These are phyloP conservation scores for Athalia cordata DNA, from an alignment of 2,888 invertebrate species.

Conservation along the genomic window DNA sequence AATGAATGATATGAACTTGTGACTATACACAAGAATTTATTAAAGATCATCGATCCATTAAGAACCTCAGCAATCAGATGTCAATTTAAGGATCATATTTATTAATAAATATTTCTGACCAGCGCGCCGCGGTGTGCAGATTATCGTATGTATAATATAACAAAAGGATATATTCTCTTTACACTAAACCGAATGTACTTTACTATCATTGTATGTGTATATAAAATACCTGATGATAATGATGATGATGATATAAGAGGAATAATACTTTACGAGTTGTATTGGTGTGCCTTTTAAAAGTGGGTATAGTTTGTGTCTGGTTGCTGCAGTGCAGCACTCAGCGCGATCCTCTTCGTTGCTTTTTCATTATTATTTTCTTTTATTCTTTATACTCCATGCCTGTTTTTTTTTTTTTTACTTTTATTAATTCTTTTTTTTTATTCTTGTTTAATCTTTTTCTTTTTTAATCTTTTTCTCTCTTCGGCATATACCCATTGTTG, in stretches of 20 bases:
- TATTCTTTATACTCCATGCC: conserved; percentile 53
- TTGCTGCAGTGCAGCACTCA: conserved; percentile 27
- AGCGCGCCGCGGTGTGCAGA: conserved; percentile 1
- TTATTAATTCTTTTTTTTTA: conserved; percentile 53
- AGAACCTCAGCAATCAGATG: conserved; percentile 52
- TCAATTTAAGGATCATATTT: conserved; percentile 47
- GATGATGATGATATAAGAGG: too few relatives aligned
- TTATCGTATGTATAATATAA: conserved; percentile 10
- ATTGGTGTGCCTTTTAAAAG: conserved; percentile 5
- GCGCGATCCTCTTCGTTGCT: conserved; percentile 47
- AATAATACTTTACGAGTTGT: too few relatives aligned
- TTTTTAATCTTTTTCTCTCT: conserved; percentile 49
- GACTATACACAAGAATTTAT: conserved; percentile 29
- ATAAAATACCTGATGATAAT: too few relatives aligned
- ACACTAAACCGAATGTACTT: too few relatives aligned
- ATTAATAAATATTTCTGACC: conserved; percentile 37
- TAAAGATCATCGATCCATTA: conserved; percentile 49
- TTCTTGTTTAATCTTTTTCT: conserved; percentile 25
- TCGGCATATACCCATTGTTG: conserved; percentile 59
- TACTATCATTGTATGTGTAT: too few relatives aligned
- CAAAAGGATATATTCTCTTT: neutral
- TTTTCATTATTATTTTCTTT: conserved; percentile 60
- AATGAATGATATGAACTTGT: neutral
- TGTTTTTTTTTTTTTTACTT: conserved; percentile 59
- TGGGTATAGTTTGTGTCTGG: conserved; percentile 7